Conservation (phyloP, 2,888 invertebrate genomes). For the Acronicta alni region DNA sequence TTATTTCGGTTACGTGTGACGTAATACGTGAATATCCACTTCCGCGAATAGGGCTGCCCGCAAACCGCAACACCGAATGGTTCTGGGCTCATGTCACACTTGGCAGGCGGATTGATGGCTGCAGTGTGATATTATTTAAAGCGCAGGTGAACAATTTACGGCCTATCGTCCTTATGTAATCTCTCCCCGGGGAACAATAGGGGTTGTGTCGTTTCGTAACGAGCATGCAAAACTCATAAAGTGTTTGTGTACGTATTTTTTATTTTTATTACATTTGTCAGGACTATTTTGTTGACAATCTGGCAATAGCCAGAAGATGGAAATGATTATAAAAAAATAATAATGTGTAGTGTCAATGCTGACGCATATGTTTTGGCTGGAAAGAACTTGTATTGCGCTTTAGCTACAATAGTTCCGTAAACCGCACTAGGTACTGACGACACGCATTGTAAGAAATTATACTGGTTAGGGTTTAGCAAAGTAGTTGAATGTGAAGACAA, state of each 20-base stretch:
- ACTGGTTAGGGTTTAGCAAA: too few species aligned
- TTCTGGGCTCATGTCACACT: slow-evolving; percentile 6
- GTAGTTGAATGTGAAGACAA: too few species aligned
- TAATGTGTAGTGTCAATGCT: too few species aligned
- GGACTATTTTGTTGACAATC: too few species aligned
- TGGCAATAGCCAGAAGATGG: too few species aligned
- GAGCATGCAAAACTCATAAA: slow-evolving; percentile 2
- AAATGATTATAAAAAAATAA: too few species aligned
- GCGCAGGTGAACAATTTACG: slow-evolving; percentile 1
- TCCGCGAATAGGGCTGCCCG: slow-evolving; percentile 5
- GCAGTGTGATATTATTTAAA: slow-evolving; percentile 34
- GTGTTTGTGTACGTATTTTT: not conserved
- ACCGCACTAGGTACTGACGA: too few species aligned
- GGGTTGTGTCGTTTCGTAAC: not conserved
- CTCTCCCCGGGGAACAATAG: slow-evolving; percentile 10
- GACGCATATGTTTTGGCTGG: too few species aligned
- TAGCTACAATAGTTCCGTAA: too few species aligned
- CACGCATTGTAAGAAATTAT: too few species aligned
- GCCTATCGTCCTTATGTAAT: not conserved
- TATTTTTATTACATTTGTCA: too few species aligned
- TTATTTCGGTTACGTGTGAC: not conserved
- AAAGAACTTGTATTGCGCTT: too few species aligned
- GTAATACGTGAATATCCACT: slow-evolving; percentile 31
- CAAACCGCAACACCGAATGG: slow-evolving; percentile 30
- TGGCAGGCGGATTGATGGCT: slow-evolving; percentile 21